A percentile compares a stretch with the other conserved stretches of the same genome.
phyloP scores from a whole-genome alignment of 1,140 invertebrate species.

The Drosophila mojavensis region DNA sequence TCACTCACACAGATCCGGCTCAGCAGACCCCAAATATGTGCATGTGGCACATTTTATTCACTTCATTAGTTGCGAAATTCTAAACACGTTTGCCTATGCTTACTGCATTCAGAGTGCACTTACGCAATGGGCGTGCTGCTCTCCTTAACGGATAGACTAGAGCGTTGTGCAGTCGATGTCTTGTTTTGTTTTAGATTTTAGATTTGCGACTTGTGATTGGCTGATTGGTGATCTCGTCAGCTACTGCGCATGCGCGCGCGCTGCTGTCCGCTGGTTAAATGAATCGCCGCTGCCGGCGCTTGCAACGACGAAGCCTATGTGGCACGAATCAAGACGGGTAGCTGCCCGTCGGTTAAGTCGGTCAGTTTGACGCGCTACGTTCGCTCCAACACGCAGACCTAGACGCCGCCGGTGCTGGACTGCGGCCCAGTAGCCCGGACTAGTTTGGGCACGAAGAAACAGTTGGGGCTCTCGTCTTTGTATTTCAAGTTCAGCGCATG shows the following conservation, averaged over 20 bases:
- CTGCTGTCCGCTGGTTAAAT: slow-evolving; percentile 66
- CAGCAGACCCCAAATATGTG: background rate
- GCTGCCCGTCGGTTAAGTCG: slow-evolving; percentile 52
- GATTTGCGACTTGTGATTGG: background rate
- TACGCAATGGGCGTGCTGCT: slow-evolving; percentile 53
- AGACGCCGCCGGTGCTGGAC: background rate
- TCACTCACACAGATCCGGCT: slow-evolving; percentile 22
- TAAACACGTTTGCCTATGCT: slow-evolving; percentile 63
- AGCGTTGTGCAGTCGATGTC: background rate
- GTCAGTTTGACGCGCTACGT: slow-evolving; percentile 59
- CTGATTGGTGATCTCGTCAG: slow-evolving; percentile 1
- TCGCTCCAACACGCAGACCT: slow-evolving; percentile 48
- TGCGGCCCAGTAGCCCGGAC: background rate
- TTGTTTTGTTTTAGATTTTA: slow-evolving; percentile 5
- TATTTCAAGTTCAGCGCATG: slow-evolving; percentile 71
- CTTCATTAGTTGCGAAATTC: slow-evolving; percentile 58
- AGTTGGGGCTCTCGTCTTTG: slow-evolving; percentile 12
- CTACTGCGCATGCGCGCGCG: slow-evolving; percentile 69
- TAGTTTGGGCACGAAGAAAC: background rate
- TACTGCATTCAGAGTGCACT: slow-evolving; percentile 59
- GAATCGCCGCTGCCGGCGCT: slow-evolving; percentile 54
- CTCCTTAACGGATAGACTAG: slow-evolving; percentile 14
- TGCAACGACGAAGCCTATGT: slow-evolving; percentile 65
- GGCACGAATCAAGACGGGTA: slow-evolving; percentile 57
- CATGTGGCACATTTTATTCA: background rate